phyloP scores from a whole-genome alignment of 1,140 invertebrate species.

The Charaxes varanes region DNA sequence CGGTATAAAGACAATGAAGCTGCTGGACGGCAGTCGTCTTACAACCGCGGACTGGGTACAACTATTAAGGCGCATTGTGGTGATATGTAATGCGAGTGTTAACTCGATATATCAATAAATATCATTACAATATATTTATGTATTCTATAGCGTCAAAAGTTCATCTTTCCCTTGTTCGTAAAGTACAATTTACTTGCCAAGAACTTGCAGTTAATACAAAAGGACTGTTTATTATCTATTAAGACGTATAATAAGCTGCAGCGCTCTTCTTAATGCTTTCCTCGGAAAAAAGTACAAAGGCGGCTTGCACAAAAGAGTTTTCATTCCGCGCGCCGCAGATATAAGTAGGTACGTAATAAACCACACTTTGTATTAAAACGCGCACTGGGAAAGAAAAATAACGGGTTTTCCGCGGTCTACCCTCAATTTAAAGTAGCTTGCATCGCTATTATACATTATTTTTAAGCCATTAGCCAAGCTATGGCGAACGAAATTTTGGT shows the following conservation, averaged over 20 bases:
- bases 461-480: slow-evolving; percentile 2
- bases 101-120: too few relatives aligned
- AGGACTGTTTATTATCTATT: slow-evolving; percentile 1
- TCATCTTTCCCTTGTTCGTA: too few relatives aligned
- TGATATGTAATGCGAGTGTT: too few relatives aligned
- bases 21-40: too few relatives aligned
- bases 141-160: too few relatives aligned
- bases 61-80: too few relatives aligned
- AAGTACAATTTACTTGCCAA: too few relatives aligned
- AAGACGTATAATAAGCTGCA: slow-evolving; percentile 4
- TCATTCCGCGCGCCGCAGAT: slow-evolving; percentile 2
- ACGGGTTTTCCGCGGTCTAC: background rate
- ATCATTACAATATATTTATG: too few relatives aligned
- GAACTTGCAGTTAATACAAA: too few relatives aligned
- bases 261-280: background rate
- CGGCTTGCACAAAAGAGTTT: slow-evolving; percentile 2
- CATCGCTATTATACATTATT: slow-evolving; percentile 4
- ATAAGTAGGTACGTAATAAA: slow-evolving; percentile 2
- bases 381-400: slow-evolving; percentile 1
- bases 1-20: too few relatives aligned
- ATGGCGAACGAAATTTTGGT: too few relatives aligned
- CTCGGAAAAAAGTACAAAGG: slow-evolving; percentile 2
- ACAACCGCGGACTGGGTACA: too few relatives aligned
- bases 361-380: slow-evolving; percentile 4
- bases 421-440: background rate